phyloP scores from a whole-genome alignment of 2,797 vertebrate species.

The Columba guinea region DNA sequence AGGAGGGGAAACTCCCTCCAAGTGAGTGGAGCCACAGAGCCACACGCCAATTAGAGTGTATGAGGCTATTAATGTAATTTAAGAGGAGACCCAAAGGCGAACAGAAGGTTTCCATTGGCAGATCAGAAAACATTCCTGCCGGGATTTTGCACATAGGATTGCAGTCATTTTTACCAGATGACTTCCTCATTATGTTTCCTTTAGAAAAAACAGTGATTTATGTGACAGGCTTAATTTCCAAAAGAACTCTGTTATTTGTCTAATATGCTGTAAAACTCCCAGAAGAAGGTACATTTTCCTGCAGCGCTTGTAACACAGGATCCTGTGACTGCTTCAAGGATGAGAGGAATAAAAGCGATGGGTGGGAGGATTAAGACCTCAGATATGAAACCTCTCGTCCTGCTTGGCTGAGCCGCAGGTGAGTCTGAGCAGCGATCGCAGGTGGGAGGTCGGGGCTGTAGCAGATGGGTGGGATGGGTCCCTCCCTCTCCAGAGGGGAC shows the following conservation, averaged over 20 bases:
- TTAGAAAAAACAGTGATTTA: neutral
- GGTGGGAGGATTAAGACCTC: neutral
- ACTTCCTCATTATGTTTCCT: conserved; percentile 7
- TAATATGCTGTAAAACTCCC: neutral
- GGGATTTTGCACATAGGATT: neutral
- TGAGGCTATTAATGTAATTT: neutral
- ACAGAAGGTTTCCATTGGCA: neutral
- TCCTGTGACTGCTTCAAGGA: neutral
- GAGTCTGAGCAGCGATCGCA: neutral
- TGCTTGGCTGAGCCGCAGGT: neutral
- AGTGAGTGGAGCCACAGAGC: neutral
- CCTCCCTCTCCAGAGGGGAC: neutral
- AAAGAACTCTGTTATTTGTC: neutral
- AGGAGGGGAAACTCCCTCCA: neutral
- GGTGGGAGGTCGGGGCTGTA: neutral
- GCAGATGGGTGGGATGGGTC: neutral
- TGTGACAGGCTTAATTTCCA: neutral
- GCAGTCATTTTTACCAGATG: neutral
- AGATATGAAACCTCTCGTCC: neutral
- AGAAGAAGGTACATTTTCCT: neutral
- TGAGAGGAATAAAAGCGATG: neutral
- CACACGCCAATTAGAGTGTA: neutral
- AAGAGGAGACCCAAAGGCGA: neutral
- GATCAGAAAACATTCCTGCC: neutral
- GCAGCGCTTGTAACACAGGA: neutral